Evolutionary conservation across 2,113 vertebrate species (phyloP).

Genomic region (Plecturocebus donacophilus): DNA sequence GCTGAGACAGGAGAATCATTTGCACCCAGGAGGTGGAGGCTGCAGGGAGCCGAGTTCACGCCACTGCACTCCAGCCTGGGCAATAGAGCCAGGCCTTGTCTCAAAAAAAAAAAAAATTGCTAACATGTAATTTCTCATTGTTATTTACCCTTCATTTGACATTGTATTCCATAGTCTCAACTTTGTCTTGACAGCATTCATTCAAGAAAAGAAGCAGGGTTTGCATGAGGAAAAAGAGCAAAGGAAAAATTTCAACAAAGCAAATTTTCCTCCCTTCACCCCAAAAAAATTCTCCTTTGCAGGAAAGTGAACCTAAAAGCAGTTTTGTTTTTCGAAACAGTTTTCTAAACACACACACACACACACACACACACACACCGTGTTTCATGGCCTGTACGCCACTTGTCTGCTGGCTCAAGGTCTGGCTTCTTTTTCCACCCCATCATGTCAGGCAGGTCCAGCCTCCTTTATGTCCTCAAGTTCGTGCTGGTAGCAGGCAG

Average conservation of each 20-base stretch:
- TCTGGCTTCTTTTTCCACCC: neutral
- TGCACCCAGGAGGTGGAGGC: too few species aligned
- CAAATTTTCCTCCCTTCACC: neutral
- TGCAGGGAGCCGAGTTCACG: too few species aligned
- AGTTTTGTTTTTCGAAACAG: neutral
- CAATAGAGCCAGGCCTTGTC: too few species aligned
- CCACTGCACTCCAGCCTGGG: too few species aligned
- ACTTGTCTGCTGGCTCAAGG: neutral
- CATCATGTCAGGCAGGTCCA: fast-evolving
- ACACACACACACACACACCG: too few species aligned
- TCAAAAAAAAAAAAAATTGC: too few species aligned
- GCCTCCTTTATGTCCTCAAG: too few species aligned
- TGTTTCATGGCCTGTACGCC: neutral
- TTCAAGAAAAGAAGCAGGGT: neutral
- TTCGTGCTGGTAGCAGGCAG: neutral
- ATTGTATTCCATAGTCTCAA: neutral
- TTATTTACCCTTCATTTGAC: neutral
- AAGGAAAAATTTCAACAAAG: neutral
- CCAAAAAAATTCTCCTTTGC: neutral
- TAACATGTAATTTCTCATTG: neutral
- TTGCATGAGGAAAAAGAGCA: neutral
- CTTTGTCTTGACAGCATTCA: neutral
- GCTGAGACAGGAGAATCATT: too few species aligned
- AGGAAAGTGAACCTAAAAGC: neutral
- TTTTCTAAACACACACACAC: neutral